Evolutionary conservation across 1,140 invertebrate genomes (phyloP).

Genomic region (Caerostris extrusa): DNA sequence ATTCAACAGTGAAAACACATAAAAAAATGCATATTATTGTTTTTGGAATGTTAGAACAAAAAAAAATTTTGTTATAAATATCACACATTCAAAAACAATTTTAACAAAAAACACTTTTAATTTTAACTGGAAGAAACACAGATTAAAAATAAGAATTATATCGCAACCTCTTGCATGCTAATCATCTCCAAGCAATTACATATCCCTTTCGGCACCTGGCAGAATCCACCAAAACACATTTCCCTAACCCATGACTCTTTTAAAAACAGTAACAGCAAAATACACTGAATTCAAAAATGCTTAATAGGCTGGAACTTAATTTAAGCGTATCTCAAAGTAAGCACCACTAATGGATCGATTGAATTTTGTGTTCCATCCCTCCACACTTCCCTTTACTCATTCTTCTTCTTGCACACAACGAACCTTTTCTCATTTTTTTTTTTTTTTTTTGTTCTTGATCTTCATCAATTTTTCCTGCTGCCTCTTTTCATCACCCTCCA

Average conservation of each 20-base stretch:
- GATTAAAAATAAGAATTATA: no score
- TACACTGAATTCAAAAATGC: not conserved
- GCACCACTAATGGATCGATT: slow-evolving; percentile 28
- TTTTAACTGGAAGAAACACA: no score
- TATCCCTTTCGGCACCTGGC: no score
- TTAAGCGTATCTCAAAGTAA: slow-evolving; percentile 9
- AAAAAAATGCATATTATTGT: no score
- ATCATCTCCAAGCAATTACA: no score
- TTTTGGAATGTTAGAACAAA: no score
- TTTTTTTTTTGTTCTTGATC: not conserved
- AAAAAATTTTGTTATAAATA: no score
- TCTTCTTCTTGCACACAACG: not conserved
- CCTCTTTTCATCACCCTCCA: slow-evolving; percentile 36
- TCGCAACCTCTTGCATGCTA: no score
- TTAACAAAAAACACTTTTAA: no score
- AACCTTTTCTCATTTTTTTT: slow-evolving; percentile 19
- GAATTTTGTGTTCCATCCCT: not conserved
- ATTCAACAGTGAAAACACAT: no score
- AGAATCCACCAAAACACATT: no score
- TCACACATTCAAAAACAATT: no score
- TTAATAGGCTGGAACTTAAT: slow-evolving; percentile 39
- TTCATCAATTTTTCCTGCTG: slow-evolving; percentile 37
- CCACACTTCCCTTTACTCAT: not conserved
- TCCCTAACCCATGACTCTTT: not conserved
- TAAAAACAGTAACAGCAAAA: not conserved